These are phyloP conservation scores for Tenualosa ilisha DNA, from an alignment of 2,797 vertebrate species.

Conservation along the genomic window DNA sequence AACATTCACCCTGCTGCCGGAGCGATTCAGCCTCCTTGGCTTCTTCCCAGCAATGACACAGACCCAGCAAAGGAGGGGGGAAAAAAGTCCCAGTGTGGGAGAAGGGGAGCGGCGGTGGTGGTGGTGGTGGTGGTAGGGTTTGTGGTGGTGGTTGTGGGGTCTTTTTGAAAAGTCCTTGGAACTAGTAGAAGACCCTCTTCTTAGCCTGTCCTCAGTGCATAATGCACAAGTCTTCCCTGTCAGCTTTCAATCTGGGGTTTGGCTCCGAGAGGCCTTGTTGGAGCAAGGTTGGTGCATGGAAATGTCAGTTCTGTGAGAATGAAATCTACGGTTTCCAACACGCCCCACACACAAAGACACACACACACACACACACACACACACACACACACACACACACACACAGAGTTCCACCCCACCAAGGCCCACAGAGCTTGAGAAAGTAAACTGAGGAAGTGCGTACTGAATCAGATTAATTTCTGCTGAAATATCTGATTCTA, in stretches of 20 bases:
- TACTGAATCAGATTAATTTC: neutral
- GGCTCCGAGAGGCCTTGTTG: neutral
- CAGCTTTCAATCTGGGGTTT: neutral
- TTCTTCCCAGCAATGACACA: conserved; percentile 54
- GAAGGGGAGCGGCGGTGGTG: neutral
- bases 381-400: too few relatives aligned
- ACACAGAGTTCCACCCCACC: neutral
- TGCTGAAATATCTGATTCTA: neutral
- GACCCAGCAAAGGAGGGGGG: conserved; percentile 23
- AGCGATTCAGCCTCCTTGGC: conserved; percentile 64
- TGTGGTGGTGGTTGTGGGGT: neutral
- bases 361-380: neutral
- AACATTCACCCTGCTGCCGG: conserved; percentile 64
- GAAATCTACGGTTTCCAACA: neutral
- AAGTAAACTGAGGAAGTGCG: neutral
- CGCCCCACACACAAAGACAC: neutral
- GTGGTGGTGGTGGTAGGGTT: neutral
- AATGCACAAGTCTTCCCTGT: neutral
- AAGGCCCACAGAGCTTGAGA: neutral
- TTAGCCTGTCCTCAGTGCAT: conserved; percentile 2
- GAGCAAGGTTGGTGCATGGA: neutral
- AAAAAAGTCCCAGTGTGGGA: neutral
- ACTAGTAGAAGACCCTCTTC: neutral
- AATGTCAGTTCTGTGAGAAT: neutral
- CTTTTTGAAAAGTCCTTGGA: conserved; percentile 19